Conservation (phyloP, 2,888 invertebrate species). For the Oeneis ivallda region DNA sequence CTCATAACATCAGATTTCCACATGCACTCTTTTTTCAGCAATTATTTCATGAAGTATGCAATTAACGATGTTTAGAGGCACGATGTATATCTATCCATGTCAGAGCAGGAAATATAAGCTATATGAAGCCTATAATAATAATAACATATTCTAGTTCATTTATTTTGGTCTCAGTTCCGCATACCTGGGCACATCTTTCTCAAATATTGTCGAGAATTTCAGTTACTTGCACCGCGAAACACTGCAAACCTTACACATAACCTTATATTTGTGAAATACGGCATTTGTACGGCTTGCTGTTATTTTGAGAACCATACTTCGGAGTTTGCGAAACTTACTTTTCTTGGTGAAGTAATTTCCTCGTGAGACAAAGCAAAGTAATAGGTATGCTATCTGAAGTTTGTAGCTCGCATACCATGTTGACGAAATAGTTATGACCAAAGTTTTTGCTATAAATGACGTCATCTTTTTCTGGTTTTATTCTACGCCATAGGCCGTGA, state of each 20-base stretch:
- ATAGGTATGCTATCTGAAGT: constrained; percentile 15
- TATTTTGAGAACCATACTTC: constrained; percentile 9
- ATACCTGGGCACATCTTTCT: constrained; percentile 7
- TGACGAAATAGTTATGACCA: constrained; percentile 7
- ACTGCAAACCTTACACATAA: constrained; percentile 15
- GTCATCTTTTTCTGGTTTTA: too few species aligned
- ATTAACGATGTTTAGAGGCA: too few species aligned
- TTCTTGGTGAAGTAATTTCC: constrained; percentile 17
- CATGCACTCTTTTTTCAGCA: too few species aligned
- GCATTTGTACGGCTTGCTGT: constrained; percentile 14
- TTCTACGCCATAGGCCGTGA: too few species aligned
- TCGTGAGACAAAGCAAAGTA: constrained; percentile 21
- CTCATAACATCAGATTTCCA: too few species aligned
- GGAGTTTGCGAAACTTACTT: constrained; percentile 16
- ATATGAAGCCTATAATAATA: too few species aligned
- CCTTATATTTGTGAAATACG: constrained; percentile 21
- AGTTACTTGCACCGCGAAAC: constrained; percentile 11
- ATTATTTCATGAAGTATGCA: too few species aligned
- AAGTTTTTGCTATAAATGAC: not conserved
- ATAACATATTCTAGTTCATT: not conserved
- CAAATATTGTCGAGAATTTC: constrained; percentile 5
- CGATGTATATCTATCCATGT: too few species aligned
- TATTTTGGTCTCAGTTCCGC: not conserved
- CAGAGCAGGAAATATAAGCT: too few species aligned
- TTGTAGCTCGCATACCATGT: constrained; percentile 1